Conservation (phyloP, 30 jellyfish, hydroid and myxozoan genomes). For the Catostylus mosaicus region DNA sequence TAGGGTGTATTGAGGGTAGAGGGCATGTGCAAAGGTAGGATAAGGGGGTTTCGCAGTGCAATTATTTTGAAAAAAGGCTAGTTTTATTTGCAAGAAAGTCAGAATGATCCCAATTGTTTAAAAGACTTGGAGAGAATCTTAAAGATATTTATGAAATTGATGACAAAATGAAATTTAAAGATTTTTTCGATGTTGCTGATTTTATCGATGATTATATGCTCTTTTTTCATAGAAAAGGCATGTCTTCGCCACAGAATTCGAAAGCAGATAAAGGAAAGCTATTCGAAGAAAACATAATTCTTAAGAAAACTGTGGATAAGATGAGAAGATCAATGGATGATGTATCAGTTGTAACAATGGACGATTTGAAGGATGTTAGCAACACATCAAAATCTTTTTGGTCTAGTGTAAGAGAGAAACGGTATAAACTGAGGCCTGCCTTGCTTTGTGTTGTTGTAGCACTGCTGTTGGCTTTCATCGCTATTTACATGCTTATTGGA, state of each 20-base stretch:
- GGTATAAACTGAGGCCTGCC: not conserved
- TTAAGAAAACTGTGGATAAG: constrained; percentile 1
- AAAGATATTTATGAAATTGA: too few relatives aligned
- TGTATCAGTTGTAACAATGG: constrained; percentile 16
- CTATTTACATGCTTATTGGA: constrained; percentile 10
- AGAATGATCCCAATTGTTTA: too few relatives aligned
- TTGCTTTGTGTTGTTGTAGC: not conserved
- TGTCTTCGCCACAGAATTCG: not conserved
- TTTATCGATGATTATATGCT: too few relatives aligned
- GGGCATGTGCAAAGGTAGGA: too few relatives aligned
- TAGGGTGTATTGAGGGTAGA: too few relatives aligned
- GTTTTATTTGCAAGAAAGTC: too few relatives aligned
- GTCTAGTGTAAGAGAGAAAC: not conserved
- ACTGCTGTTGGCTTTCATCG: constrained; percentile 5
- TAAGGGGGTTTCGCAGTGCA: too few relatives aligned
- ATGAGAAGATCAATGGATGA: constrained; percentile 11
- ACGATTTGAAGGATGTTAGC: not conserved
- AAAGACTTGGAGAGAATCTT: too few relatives aligned
- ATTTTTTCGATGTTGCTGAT: too few relatives aligned
- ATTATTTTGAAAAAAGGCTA: too few relatives aligned
- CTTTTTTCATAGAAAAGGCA: not conserved
- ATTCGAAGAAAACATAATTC: constrained; percentile 32
- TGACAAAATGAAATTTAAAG: too few relatives aligned
- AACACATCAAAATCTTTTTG: not conserved
- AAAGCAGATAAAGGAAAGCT: not conserved